Evolutionary conservation across 2,113 vertebrate species (phyloP), one percentile per base, ranked within the genome.

Genomic region (Istiophorus platypterus): DNA sequence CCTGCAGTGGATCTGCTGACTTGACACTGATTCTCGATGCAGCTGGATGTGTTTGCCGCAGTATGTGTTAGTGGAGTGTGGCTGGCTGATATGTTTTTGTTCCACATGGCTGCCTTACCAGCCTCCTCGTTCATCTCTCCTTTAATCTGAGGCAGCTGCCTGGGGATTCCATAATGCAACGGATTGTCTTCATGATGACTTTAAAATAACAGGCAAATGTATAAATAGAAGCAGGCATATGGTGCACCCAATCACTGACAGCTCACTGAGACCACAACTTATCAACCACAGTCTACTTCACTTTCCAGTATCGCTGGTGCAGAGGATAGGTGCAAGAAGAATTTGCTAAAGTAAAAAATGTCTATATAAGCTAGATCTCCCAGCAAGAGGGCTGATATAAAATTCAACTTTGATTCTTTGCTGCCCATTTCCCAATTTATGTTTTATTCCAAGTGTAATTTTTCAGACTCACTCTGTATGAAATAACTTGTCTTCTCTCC

Each of bases 151-250:
- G 74, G 73, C 80, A 76, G 75, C 49, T 12, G 70, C 80, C 80
- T 61, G 67, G 88, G 87, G 90, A 90, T 73, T 57, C 65, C 41
- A 26, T 22, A n/a, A 52, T 73, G 47, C 73, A 61, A 58, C 81
- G 1, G 58, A 63, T 76, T 47, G 84, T 89, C 81, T 86, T 80
- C 57, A 86, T 82, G 83, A 87, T 88, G 86, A 78, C 86, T 88
- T 82, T 73, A 88, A 88, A 89, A 89, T 85, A 90, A 91, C 73
- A 74, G 56, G 57, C n/a, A 49, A 42, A 84, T 71, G 62, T 91
- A 87, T 78, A 90, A 93, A 93, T 92, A 93, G 81, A 86, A 69
- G 74, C 18, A 7, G 65, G 59, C 89, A 80, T 89, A 89, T 85
- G 88, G 90, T 54, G 78, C 61, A 29, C 18, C 79, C 71, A 58